A percentile compares a stretch with the other conserved stretches of the same genome.
These are phyloP conservation scores for Tholera decimalis DNA, from an alignment of 2,888 invertebrate genomes.

Conservation along the genomic window DNA sequence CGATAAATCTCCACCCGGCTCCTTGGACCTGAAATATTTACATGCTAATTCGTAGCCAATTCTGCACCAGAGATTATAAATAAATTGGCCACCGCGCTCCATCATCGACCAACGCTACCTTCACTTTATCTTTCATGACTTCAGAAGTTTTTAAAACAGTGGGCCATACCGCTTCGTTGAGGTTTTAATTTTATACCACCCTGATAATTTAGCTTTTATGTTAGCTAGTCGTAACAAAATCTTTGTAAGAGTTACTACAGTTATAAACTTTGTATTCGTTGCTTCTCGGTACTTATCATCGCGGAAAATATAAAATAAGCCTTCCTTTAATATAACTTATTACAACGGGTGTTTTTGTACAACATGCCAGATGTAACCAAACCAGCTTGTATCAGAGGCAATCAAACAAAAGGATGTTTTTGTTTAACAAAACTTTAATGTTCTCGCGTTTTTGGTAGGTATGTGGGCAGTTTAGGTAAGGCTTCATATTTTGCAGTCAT, in stretches of 20 bases:
- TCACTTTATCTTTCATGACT: slow-evolving; percentile 88
- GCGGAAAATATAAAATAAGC: slow-evolving; percentile 48
- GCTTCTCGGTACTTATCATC: slow-evolving; percentile 27
- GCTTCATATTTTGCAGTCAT: slow-evolving; percentile 6
- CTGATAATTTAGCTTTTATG: slow-evolving; percentile 84
- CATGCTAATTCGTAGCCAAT: slow-evolving; percentile 91
- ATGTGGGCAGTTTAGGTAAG: slow-evolving; percentile 13
- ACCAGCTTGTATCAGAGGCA: slow-evolving; percentile 15
- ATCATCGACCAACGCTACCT: slow-evolving; percentile 80
- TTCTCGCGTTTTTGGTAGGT: slow-evolving; percentile 2
- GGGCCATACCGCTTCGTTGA: slow-evolving; percentile 75
- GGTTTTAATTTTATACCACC: slow-evolving; percentile 86
- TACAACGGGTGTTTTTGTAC: slow-evolving; percentile 30
- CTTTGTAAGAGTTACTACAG: slow-evolving; percentile 71
- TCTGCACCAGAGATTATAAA: slow-evolving; percentile 90
- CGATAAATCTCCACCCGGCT: slow-evolving; percentile 89
- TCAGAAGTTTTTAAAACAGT: slow-evolving; percentile 85
- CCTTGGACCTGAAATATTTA: slow-evolving; percentile 91
- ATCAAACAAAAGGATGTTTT: slow-evolving; percentile 46
- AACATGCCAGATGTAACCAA: slow-evolving; percentile 4
- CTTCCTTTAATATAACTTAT: slow-evolving; percentile 34
- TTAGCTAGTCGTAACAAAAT: slow-evolving; percentile 74
- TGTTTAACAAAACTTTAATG: slow-evolving; percentile 22
- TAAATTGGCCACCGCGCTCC: slow-evolving; percentile 86
- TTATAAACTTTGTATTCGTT: slow-evolving; percentile 69